Evolutionary conservation across 2,888 invertebrate species (phyloP), one percentile per base, ranked within the genome.

Genomic region (Hemistola chrysoprasaria): DNA sequence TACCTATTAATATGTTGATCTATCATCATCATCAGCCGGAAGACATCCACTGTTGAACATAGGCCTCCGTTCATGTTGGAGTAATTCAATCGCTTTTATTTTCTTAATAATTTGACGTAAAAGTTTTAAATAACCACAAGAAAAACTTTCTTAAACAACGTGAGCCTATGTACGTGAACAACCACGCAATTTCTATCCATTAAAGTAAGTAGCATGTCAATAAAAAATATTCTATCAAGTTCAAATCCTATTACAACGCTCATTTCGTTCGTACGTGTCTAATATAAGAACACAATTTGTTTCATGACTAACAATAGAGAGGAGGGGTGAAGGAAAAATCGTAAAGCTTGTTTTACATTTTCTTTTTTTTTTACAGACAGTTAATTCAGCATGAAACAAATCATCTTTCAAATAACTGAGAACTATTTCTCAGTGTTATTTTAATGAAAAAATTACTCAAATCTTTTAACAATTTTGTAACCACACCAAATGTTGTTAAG

Each of bases 251-350:
- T 65, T 66, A 62, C 51, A 26, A 28, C 36, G 36, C 53, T 54
- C 48, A 62, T 66, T 71, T 53, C 40, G 50, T 55, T 49, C 44
- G 65, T 63, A 74, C 72, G 72, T 74, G 72, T 62, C 67, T 70
- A 69, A 74, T 70, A 69, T 59, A 63, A 54, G 45, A 63, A 60
- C 51, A 62, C 54, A 55, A 64, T 63, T 59, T 56, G 56, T 53
- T 51, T 43, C 51, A 16, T 33, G 22, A 37, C 30, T 34, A 42
- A 42, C 32, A 32, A 36, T 23, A 42, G 11, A 37, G 33, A 11
- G n/a, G 21, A 9, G n/a, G 21, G 11, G 30, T 28, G 33, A 22
- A 35, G 24, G 40, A 31, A 41, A 42, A 40, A 40, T 43, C 26
- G 30, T 7, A 28, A n/a, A 23, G n/a, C 22, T 11, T 25, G 31